Percentiles rank a stretch among this genome's conserved stretches.
phyloP scores from a whole-genome alignment of 2,888 invertebrate species.

The Andrena fulva region DNA sequence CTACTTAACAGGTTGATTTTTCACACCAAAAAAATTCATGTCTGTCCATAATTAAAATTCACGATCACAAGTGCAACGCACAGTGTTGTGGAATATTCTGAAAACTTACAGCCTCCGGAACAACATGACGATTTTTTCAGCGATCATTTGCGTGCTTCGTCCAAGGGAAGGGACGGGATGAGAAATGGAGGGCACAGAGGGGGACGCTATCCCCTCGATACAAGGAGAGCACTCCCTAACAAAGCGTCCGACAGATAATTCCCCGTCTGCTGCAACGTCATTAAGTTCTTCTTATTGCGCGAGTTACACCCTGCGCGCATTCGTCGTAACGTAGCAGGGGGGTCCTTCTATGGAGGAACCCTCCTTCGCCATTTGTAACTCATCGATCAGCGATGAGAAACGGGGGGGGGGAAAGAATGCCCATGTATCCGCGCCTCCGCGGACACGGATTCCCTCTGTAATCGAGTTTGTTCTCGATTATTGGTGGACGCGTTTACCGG shows the following conservation, averaged over 20 bases:
- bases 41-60: background rate
- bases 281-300: slow-evolving; percentile 80
- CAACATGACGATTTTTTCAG: background rate
- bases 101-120: background rate
- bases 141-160: slow-evolving; percentile 26
- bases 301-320: slow-evolving; percentile 66
- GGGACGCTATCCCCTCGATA: slow-evolving; percentile 46
- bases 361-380: slow-evolving; percentile 72
- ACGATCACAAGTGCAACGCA: background rate
- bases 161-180: slow-evolving; percentile 28
- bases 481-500: slow-evolving; percentile 64
- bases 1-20: too few relatives aligned
- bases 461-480: slow-evolving; percentile 75
- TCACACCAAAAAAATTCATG: too few relatives aligned
- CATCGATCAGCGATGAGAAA: slow-evolving; percentile 74
- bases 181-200: slow-evolving; percentile 42
- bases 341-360: slow-evolving; percentile 55
- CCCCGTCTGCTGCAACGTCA: slow-evolving; percentile 80
- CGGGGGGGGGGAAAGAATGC: slow-evolving; percentile 62
- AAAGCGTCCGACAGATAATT: slow-evolving; percentile 75
- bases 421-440: slow-evolving; percentile 60
- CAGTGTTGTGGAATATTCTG: background rate
- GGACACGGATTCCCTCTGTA: slow-evolving; percentile 73
- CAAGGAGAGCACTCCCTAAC: slow-evolving; percentile 48
- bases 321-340: slow-evolving; percentile 60